phyloP scores from a whole-genome alignment of 2,797 vertebrate species.

The Trematomus bernacchii region DNA sequence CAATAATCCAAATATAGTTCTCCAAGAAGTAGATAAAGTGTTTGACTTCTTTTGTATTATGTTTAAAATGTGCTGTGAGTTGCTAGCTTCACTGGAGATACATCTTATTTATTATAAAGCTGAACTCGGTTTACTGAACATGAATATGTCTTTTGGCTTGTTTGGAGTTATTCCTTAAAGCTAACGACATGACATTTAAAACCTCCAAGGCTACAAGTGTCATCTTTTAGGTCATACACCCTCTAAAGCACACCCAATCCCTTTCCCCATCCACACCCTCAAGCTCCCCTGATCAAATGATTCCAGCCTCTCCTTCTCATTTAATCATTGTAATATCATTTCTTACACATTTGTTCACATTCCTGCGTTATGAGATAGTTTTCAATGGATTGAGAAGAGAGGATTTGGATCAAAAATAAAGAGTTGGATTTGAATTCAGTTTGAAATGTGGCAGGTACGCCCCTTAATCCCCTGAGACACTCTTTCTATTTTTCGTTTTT shows the following conservation, averaged over 20 bases:
- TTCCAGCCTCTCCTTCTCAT: constrained; percentile 39
- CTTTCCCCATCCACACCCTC: constrained; percentile 55
- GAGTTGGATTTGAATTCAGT: constrained; percentile 5
- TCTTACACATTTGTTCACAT: constrained; percentile 23
- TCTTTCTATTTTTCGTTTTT: not conserved
- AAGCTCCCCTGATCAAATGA: constrained; percentile 23
- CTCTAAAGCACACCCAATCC: constrained; percentile 37
- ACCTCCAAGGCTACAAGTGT: not conserved
- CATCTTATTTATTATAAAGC: not conserved
- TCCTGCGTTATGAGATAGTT: constrained; percentile 7
- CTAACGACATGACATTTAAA: constrained; percentile 12
- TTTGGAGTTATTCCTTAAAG: constrained; percentile 12
- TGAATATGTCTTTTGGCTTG: not conserved
- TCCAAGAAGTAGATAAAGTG: not conserved
- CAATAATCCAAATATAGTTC: not conserved
- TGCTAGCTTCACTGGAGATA: not conserved
- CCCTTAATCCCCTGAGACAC: constrained; percentile 21
- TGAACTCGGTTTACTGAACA: constrained; percentile 8
- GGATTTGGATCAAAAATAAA: constrained; percentile 9
- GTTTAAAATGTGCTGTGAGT: not conserved
- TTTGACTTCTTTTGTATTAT: not conserved
- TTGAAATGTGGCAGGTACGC: constrained; percentile 9
- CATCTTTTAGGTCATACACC: constrained; percentile 38
- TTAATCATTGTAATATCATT: constrained; percentile 38
- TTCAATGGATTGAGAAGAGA: not conserved